Conservation (phyloP, 2,113 vertebrate species). For the Neogobius melanostomus region DNA sequence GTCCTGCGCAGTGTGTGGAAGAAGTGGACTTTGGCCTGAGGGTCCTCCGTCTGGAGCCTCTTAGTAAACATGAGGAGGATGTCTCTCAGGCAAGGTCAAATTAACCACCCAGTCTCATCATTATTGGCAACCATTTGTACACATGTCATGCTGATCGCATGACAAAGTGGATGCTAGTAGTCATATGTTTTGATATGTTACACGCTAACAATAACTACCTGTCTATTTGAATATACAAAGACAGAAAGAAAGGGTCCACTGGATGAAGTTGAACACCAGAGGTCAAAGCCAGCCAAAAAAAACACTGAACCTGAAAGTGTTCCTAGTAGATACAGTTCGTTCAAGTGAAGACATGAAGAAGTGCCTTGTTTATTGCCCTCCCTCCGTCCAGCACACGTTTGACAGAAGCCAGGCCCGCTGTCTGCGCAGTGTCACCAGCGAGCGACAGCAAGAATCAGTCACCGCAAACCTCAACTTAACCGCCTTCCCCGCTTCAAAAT, state of each 20-base stretch:
- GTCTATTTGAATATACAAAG: too few relatives aligned
- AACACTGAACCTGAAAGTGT: not conserved
- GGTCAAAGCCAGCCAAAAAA: too few relatives aligned
- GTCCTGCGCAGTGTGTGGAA: not conserved
- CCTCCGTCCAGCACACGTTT: conserved; percentile 47
- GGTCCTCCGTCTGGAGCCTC: conserved; percentile 38
- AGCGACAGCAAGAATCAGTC: conserved; percentile 46
- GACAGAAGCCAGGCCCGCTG: conserved; percentile 62
- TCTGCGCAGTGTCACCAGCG: conserved; percentile 62
- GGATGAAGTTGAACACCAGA: too few relatives aligned
- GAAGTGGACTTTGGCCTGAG: conserved; percentile 48
- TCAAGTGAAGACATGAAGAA: conserved; percentile 25
- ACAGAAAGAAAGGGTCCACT: too few relatives aligned
- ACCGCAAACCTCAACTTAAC: not conserved
- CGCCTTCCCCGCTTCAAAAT: conserved; percentile 8
- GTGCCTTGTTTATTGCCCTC: conserved; percentile 45
- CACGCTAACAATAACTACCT: too few relatives aligned
- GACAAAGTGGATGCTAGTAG: too few relatives aligned
- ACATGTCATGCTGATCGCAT: too few relatives aligned
- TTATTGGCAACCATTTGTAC: too few relatives aligned
- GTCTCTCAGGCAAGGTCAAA: not conserved
- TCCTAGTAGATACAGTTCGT: conserved; percentile 26
- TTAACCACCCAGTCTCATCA: too few relatives aligned
- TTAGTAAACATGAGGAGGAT: conserved; percentile 43
- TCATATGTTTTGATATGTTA: too few relatives aligned